Evolutionary conservation across 2,888 invertebrate species (phyloP).

Genomic region (Chloroclysta siterata): DNA sequence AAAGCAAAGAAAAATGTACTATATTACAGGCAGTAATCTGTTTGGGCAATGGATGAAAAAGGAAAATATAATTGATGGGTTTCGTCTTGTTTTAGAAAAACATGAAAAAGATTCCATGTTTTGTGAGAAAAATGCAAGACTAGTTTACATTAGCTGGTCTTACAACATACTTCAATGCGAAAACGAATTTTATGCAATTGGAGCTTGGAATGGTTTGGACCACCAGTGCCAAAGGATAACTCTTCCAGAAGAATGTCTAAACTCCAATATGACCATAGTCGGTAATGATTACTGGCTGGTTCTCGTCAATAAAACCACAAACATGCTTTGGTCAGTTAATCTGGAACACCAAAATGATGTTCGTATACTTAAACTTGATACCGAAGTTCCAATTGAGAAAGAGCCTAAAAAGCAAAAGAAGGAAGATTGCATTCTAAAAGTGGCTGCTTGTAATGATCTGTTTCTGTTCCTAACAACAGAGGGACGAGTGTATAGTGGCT

Average conservation of each 20-base stretch:
- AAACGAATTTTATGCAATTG: slow-evolving; percentile 60
- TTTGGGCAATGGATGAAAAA: slow-evolving; percentile 72
- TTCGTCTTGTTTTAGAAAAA: slow-evolving; percentile 45
- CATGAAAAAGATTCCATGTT: slow-evolving; percentile 37
- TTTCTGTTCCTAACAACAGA: slow-evolving; percentile 60
- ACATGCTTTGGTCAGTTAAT: slow-evolving; percentile 57
- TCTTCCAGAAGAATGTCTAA: slow-evolving; percentile 52
- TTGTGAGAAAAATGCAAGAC: slow-evolving; percentile 43
- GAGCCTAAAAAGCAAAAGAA: slow-evolving; percentile 50
- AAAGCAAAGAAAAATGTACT: slow-evolving; percentile 47
- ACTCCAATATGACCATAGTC: slow-evolving; percentile 48
- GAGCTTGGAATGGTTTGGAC: slow-evolving; percentile 60
- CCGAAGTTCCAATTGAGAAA: slow-evolving; percentile 52
- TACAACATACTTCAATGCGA: slow-evolving; percentile 67
- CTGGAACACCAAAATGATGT: slow-evolving; percentile 49
- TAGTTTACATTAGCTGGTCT: slow-evolving; percentile 68
- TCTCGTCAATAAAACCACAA: slow-evolving; percentile 50
- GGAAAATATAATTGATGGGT: slow-evolving; percentile 52
- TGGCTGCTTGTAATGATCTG: slow-evolving; percentile 53
- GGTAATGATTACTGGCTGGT: slow-evolving; percentile 70
- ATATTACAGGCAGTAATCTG: slow-evolving; percentile 70
- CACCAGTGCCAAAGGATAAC: slow-evolving; percentile 53
- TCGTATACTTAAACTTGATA: slow-evolving; percentile 53
- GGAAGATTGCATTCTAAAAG: slow-evolving; percentile 54
- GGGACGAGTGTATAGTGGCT: slow-evolving; percentile 79